phyloP scores from a whole-genome alignment of 2,113 vertebrate genomes.

The Isurus oxyrinchus region DNA sequence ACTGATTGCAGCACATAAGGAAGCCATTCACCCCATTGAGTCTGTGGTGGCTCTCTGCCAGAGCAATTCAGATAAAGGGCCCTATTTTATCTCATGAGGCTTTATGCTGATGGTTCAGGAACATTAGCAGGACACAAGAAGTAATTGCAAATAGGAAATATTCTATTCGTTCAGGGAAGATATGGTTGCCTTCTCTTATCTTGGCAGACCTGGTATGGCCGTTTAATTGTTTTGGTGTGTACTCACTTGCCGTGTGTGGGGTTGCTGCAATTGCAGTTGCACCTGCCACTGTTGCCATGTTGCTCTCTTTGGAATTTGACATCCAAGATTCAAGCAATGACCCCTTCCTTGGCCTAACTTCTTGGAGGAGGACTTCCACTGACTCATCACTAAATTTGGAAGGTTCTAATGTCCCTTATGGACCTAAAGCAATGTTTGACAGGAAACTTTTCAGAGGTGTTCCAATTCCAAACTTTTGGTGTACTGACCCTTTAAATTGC shows the following conservation, averaged over 20 bases:
- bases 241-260: not conserved
- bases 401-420: not conserved
- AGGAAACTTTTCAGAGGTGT: not conserved
- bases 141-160: not conserved
- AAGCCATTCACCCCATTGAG: no score
- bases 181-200: not conserved
- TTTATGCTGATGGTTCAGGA: not conserved
- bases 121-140: not conserved
- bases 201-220: not conserved
- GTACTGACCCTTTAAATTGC: not conserved
- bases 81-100: not conserved
- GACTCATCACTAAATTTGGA: not conserved
- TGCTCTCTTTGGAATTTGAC: not conserved
- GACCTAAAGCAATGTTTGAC: not conserved
- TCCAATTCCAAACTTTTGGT: not conserved
- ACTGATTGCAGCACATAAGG: no score
- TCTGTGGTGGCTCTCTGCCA: no score
- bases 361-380: not conserved
- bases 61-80: not conserved
- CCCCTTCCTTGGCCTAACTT: not conserved
- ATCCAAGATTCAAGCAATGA: not conserved
- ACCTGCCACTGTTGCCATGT: not conserved
- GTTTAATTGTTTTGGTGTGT: not conserved
- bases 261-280: not conserved
- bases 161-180: not conserved